Conservation (phyloP, 2,888 invertebrate species). For the Masnerella sp. region DNA sequence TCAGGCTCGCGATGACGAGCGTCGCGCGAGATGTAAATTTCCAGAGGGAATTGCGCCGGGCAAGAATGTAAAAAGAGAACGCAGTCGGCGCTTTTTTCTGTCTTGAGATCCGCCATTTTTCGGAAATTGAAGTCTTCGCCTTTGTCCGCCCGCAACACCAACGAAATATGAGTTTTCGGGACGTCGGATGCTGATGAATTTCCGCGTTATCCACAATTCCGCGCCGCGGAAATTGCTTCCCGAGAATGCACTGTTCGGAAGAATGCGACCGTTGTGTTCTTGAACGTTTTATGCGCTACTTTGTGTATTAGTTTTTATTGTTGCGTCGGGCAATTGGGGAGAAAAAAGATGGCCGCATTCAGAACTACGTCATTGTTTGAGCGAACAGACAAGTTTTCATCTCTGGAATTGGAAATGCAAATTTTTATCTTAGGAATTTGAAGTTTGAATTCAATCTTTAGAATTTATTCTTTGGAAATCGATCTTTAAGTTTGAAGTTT, state of each 20-base stretch:
- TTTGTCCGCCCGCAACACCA: slow-evolving; percentile 25
- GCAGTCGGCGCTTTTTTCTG: slow-evolving; percentile 16
- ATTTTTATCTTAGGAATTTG: too few species aligned
- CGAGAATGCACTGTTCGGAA: too few species aligned
- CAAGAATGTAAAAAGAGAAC: slow-evolving; percentile 9
- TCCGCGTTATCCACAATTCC: slow-evolving; percentile 12
- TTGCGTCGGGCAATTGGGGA: too few species aligned
- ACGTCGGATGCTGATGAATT: slow-evolving; percentile 33
- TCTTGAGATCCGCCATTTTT: slow-evolving; percentile 38
- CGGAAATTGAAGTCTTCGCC: slow-evolving; percentile 37
- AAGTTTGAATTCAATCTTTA: too few species aligned
- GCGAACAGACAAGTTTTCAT: too few species aligned
- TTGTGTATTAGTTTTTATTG: not conserved
- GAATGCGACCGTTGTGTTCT: slow-evolving; percentile 6
- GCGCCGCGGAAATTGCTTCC: too few species aligned
- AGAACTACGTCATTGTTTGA: too few species aligned
- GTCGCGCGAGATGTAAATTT: slow-evolving; percentile 51
- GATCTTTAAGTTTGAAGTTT: too few species aligned
- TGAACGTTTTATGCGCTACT: slow-evolving; percentile 2
- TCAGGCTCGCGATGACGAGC: slow-evolving; percentile 48
- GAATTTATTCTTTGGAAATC: too few species aligned
- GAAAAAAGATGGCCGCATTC: too few species aligned
- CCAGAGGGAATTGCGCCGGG: slow-evolving; percentile 39
- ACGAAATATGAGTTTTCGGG: slow-evolving; percentile 29
- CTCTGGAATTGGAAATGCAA: too few species aligned